A percentile compares a stretch with the other conserved stretches of the same genome.
phyloP scores from a whole-genome alignment of 1,140 invertebrate genomes.

The Cydia fagiglandana region DNA sequence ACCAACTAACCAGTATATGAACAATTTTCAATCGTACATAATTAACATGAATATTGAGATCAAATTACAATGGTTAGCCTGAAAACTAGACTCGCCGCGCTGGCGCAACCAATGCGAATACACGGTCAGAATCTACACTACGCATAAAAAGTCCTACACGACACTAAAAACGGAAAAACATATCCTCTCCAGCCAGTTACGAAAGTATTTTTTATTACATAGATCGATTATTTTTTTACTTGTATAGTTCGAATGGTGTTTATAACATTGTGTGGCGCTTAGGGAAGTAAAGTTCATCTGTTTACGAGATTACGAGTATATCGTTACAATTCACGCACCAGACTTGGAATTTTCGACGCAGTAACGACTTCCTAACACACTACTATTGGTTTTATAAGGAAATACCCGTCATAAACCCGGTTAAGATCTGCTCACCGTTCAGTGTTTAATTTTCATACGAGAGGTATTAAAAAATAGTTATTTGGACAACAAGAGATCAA shows the following conservation, averaged over 20 bases:
- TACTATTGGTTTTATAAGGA: slow-evolving; percentile 7
- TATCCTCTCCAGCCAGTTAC: background rate
- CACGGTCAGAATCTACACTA: background rate
- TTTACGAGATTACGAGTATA: background rate
- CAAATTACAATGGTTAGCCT: slow-evolving; percentile 28
- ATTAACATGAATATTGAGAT: background rate
- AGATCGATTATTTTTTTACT: background rate
- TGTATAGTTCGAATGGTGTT: slow-evolving; percentile 30
- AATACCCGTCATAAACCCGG: background rate
- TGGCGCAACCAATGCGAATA: background rate
- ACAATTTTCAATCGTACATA: background rate
- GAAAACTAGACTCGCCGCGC: slow-evolving; percentile 1
- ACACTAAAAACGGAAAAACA: background rate
- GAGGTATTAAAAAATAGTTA: background rate
- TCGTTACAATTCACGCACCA: slow-evolving; percentile 51
- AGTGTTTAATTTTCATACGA: background rate
- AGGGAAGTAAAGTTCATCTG: slow-evolving; percentile 11
- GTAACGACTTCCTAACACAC: slow-evolving; percentile 44
- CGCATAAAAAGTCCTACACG: background rate
- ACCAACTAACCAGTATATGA: background rate
- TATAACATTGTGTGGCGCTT: slow-evolving; percentile 37
- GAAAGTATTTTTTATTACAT: background rate
- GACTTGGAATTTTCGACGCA: slow-evolving; percentile 43
- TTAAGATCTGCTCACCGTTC: background rate
- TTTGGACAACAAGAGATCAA: too few species aligned